A percentile compares a stretch with the other conserved stretches of the same genome.
phyloP scores from a whole-genome alignment of 2,113 vertebrate species.

The Nicator chloris region DNA sequence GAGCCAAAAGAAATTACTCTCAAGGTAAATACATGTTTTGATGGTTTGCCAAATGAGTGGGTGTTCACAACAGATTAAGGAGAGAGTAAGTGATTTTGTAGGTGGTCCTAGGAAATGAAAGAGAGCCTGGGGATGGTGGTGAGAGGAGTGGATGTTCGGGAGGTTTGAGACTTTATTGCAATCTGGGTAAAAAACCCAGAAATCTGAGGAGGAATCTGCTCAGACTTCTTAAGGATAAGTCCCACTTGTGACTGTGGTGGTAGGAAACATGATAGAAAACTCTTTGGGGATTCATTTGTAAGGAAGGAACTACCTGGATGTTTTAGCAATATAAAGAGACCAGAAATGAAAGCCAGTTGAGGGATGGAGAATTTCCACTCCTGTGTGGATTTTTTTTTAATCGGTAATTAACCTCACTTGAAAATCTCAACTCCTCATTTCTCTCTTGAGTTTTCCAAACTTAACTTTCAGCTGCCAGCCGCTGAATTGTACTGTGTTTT shows the following conservation, averaged over 20 bases:
- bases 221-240: neutral
- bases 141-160: neutral
- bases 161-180: neutral
- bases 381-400: neutral
- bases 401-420: neutral
- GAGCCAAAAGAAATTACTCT: neutral
- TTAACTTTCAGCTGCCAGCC: neutral
- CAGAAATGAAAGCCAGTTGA: neutral
- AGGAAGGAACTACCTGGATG: neutral
- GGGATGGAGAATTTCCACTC: neutral
- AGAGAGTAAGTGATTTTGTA: neutral
- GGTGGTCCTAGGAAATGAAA: constrained; percentile 6
- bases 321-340: neutral
- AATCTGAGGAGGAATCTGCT: neutral
- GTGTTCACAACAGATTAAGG: neutral
- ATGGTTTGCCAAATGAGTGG: neutral
- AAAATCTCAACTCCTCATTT: neutral
- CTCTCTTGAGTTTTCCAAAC: neutral
- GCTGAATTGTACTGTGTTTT: neutral
- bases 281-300: neutral
- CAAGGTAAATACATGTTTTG: neutral
- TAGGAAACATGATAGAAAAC: neutral
- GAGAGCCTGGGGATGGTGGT: neutral
- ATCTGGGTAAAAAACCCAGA: neutral
- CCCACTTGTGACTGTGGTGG: neutral